phyloP scores from a whole-genome alignment of 2,113 vertebrate species.

The Columba livia region DNA sequence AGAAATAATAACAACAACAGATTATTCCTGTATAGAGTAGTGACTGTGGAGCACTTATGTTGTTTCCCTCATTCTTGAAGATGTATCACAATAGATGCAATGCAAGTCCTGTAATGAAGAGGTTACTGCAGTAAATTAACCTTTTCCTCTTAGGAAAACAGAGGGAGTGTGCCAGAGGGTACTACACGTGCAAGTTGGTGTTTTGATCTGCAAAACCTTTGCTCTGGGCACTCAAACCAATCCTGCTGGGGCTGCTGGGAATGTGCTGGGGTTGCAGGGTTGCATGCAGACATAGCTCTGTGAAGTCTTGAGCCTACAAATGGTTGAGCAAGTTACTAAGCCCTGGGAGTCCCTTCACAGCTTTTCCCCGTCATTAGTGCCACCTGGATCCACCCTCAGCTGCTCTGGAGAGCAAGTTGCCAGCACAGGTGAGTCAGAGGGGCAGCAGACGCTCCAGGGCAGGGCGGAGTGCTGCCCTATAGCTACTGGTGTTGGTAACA shows the following conservation, averaged over 20 bases:
- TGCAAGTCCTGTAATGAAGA: not conserved
- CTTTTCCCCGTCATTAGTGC: not conserved
- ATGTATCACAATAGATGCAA: not conserved
- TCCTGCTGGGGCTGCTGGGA: not conserved
- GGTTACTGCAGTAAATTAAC: not conserved
- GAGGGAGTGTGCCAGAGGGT: not conserved
- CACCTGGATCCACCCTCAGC: rapidly evolving
- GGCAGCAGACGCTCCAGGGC: rapidly evolving
- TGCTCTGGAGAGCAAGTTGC: rapidly evolving
- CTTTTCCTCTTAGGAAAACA: rapidly evolving
- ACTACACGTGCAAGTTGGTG: rapidly evolving
- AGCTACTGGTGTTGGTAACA: not conserved
- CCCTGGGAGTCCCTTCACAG: not conserved
- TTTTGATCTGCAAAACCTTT: not conserved
- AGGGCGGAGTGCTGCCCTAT: rapidly evolving
- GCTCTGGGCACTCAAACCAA: not conserved
- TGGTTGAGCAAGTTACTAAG: no score
- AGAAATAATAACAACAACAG: not conserved
- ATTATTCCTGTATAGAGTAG: not conserved
- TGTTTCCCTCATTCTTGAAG: not conserved
- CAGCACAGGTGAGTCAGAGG: not conserved
- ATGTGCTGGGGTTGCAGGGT: not conserved
- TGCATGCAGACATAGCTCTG: not conserved
- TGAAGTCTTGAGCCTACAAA: not conserved
- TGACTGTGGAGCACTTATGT: not conserved